phyloP scores from a whole-genome alignment of 1,140 invertebrate genomes.

The Conus betulinus region DNA sequence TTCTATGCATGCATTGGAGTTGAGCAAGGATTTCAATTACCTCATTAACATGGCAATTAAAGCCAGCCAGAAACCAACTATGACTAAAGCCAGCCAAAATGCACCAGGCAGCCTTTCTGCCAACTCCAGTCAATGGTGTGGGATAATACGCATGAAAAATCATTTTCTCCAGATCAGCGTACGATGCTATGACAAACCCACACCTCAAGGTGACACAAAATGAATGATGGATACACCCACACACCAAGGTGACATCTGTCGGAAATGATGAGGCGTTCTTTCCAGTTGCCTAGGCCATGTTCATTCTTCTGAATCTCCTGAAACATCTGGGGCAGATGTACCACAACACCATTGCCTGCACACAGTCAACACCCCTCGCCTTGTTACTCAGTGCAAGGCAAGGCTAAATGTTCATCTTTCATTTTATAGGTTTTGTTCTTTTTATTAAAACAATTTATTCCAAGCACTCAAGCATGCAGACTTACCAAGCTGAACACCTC shows the following conservation, averaged over 20 bases:
- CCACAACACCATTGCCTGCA: slow-evolving; percentile 98
- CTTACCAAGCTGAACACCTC: too few relatives aligned
- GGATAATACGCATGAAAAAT: neutral
- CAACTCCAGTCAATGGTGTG: neutral
- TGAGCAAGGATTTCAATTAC: too few relatives aligned
- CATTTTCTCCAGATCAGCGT: neutral
- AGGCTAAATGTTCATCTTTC: too few relatives aligned
- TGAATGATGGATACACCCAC: slow-evolving; percentile 18
- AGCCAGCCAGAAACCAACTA: too few relatives aligned
- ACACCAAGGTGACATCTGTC: slow-evolving; percentile 93
- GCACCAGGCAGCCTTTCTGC: too few relatives aligned
- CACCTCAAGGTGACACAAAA: slow-evolving; percentile 42
- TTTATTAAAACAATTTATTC: too few relatives aligned
- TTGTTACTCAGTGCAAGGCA: too few relatives aligned
- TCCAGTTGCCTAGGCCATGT: slow-evolving; percentile 90
- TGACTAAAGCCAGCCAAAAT: too few relatives aligned
- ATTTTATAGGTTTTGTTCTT: too few relatives aligned
- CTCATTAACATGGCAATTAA: too few relatives aligned
- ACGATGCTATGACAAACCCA: neutral
- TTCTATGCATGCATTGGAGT: too few relatives aligned
- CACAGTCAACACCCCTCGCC: neutral
- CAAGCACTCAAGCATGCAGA: too few relatives aligned
- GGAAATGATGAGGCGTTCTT: slow-evolving; percentile 93
- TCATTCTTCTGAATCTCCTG: slow-evolving; percentile 95
- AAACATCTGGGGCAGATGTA: slow-evolving; percentile 96